phyloP scores from a whole-genome alignment of 2,888 invertebrate species.

The Cryptus armator region DNA sequence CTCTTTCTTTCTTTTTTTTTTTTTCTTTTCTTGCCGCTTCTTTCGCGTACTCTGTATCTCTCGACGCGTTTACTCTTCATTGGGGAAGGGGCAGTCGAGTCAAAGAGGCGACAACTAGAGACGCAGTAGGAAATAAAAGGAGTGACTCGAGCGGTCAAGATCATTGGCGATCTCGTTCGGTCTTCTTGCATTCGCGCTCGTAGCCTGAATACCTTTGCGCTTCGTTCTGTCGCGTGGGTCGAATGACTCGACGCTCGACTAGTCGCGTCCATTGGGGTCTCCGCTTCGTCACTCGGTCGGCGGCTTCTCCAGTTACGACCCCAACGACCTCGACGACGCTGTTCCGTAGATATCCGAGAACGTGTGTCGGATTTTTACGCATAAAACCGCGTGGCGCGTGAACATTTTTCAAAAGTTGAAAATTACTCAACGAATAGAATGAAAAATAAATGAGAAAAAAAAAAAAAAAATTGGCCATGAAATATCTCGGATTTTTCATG shows the following conservation, averaged over 20 bases:
- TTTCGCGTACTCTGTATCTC: neutral
- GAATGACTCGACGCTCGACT: conserved; percentile 23
- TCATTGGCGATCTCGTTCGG: conserved; percentile 56
- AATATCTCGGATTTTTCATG: too few relatives aligned
- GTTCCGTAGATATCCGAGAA: neutral
- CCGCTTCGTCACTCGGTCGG: neutral
- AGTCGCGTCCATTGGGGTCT: neutral
- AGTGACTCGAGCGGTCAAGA: conserved; percentile 58
- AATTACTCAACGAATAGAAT: too few relatives aligned
- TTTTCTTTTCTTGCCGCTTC: neutral
- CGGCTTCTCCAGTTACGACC: conserved; percentile 18
- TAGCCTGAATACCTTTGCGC: conserved; percentile 51
- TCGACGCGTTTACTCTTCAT: neutral
- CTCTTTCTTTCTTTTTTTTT: conserved; percentile 29
- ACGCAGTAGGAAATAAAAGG: conserved; percentile 6
- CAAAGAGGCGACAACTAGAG: neutral
- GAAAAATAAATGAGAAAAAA: too few relatives aligned
- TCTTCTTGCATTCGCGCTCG: conserved; percentile 35
- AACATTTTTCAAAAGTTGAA: too few relatives aligned
- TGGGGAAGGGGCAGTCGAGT: neutral
- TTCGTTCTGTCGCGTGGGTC: conserved; percentile 47
- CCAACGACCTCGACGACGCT: neutral
- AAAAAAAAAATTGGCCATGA: too few relatives aligned
- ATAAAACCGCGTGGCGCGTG: too few relatives aligned
- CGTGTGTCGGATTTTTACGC: neutral